phyloP scores from a whole-genome alignment of 2,888 invertebrate genomes.

The Scotopteryx bipunctaria region DNA sequence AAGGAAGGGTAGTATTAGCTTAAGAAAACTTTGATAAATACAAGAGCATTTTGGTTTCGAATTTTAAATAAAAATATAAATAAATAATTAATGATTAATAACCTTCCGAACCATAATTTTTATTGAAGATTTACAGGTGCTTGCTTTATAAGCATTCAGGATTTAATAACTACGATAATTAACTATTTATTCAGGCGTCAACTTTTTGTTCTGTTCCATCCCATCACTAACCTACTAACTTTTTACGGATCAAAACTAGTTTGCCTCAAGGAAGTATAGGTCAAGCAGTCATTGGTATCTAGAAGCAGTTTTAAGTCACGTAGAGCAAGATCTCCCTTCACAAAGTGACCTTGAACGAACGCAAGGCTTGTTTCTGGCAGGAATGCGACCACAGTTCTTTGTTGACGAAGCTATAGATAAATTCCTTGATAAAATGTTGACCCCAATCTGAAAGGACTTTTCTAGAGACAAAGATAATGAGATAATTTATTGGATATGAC shows the following conservation, averaged over 20 bases:
- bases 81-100: too few species aligned
- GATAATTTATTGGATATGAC: constrained; percentile 21
- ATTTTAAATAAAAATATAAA: too few species aligned
- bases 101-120: too few species aligned
- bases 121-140: too few species aligned
- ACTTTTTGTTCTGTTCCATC: constrained; percentile 16
- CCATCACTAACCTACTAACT: constrained; percentile 29
- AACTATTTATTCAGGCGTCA: neutral
- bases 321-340: constrained; percentile 65
- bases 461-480: constrained; percentile 15
- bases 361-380: constrained; percentile 64
- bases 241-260: constrained; percentile 28
- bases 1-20: too few species aligned
- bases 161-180: too few species aligned
- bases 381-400: constrained; percentile 74
- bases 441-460: constrained; percentile 24
- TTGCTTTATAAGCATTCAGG: too few species aligned
- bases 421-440: constrained; percentile 42
- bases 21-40: too few species aligned
- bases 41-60: too few species aligned
- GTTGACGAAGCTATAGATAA: constrained; percentile 59
- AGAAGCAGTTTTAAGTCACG: constrained; percentile 39
- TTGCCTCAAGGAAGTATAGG: constrained; percentile 39
- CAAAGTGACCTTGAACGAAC: constrained; percentile 71
- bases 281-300: constrained; percentile 31